Evolutionary conservation across 1,140 invertebrate genomes (phyloP), one percentile per base, ranked within the genome.

Genomic region (Mizuhopecten yessoensis): DNA sequence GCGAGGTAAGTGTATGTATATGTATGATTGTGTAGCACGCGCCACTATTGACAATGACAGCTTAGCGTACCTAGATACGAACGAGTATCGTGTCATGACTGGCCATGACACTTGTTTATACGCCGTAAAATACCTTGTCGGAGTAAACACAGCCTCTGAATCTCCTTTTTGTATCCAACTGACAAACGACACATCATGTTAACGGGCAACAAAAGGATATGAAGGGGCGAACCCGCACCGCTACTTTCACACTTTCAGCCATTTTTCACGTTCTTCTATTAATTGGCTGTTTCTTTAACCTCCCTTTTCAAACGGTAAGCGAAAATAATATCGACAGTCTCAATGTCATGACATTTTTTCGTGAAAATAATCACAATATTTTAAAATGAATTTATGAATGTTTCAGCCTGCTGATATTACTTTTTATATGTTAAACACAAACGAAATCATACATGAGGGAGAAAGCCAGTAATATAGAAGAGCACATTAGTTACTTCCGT

Each of bases 221-320:
- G 96, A 97, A 97, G 92, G 97, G 97, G 34, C 97, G 96, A 42
- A 97, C 97, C 91, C 97, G 93, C 10, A 97, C 97, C 15, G 97
- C 97, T 33, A 97, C 97, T 94, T 97, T 96, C 0, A 97, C 96
- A 94, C 97, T 97, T 94, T 97, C 97, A 36, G 96, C 95, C 92
- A 94, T 94, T 45, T 93, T 95, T 49, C 33, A n/a, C 49, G 20
- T 86, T 75, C 33, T 75, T 75, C 11, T 7, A 45, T 1, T 15
- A 45, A 45, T 17, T 17, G 23, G 57, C 57, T 75, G 57, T 75
- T 75, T n/a, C 23, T 75, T 75, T 75, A 75, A 29, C 57, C 57
- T 75, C 57, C 57, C 57, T 29, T 29, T 29, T 49, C 20, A 13
- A 75, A 7, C 0, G 23, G 57, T 0, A n/a, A 29, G 29, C 11